These are phyloP conservation scores for Coptodon rendalli DNA, from an alignment of 2,113 vertebrate genomes.

Conservation along the genomic window DNA sequence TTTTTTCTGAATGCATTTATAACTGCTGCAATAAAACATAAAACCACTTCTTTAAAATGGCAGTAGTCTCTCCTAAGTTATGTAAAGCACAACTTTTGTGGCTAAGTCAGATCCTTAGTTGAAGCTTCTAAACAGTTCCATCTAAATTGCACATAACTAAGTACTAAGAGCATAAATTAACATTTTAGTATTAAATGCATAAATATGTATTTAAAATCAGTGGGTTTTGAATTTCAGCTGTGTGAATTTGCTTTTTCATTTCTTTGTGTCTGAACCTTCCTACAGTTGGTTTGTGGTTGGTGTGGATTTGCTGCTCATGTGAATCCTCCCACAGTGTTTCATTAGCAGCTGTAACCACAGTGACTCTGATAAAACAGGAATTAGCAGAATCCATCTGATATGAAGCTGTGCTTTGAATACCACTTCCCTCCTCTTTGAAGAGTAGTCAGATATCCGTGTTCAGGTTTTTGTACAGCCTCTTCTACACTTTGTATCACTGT, in stretches of 20 bases:
- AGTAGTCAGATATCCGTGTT: neutral
- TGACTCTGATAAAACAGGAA: neutral
- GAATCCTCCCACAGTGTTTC: neutral
- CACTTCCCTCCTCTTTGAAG: neutral
- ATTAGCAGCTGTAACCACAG: neutral
- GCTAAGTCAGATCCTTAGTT: neutral
- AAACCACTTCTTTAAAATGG: neutral
- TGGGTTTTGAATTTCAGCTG: neutral
- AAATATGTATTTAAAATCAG: neutral
- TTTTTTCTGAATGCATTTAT: neutral
- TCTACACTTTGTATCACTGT: neutral
- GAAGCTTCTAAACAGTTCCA: neutral
- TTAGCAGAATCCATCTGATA: neutral
- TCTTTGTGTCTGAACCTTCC: rapidly evolving
- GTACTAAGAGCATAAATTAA: neutral
- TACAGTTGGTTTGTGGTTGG: neutral
- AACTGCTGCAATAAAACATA: neutral
- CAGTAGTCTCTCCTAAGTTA: neutral
- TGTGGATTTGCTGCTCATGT: neutral
- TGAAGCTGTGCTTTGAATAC: neutral
- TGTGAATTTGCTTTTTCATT: rapidly evolving
- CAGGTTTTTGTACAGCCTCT: neutral
- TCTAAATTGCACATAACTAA: neutral
- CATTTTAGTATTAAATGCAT: neutral
- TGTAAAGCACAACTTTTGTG: neutral